A percentile compares a stretch with the other conserved stretches of the same genome.
These are phyloP conservation scores for Embiotoca jacksoni DNA, from an alignment of 2,113 vertebrate species.

Conservation along the genomic window DNA sequence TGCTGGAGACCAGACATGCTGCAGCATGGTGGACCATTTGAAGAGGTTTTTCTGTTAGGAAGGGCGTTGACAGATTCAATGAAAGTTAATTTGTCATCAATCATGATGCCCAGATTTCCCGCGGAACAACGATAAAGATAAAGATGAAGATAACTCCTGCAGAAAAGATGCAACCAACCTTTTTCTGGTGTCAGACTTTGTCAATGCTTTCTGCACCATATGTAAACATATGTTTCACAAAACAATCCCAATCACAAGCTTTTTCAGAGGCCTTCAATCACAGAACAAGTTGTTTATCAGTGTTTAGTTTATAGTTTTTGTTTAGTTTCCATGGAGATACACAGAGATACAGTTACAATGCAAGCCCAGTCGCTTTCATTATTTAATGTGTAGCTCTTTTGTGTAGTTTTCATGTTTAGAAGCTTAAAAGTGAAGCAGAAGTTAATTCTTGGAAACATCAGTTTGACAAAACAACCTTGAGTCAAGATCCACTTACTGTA, in stretches of 20 bases:
- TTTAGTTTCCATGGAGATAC: neutral
- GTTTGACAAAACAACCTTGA: neutral
- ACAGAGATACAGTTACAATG: neutral
- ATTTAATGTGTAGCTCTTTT: neutral
- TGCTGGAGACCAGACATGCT: neutral
- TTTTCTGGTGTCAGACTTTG: neutral
- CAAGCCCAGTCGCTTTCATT: neutral
- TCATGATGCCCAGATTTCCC: constrained; percentile 2
- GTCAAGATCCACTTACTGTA: neutral
- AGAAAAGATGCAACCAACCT: neutral
- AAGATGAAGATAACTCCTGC: neutral
- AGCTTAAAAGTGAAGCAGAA: neutral
- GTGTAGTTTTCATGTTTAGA: neutral
- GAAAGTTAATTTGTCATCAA: neutral
- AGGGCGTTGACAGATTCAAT: neutral
- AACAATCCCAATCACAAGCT: neutral
- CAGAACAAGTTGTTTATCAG: neutral
- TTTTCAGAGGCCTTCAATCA: neutral
- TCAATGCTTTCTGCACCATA: neutral
- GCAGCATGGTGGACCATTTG: neutral
- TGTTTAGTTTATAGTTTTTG: neutral
- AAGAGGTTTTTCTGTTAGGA: constrained; percentile 6
- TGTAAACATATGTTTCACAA: neutral
- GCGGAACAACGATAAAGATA: neutral
- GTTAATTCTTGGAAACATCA: neutral